These are phyloP conservation scores for Yoshiicerus persimilis DNA, from an alignment of 1,140 invertebrate genomes.

Conservation along the genomic window DNA sequence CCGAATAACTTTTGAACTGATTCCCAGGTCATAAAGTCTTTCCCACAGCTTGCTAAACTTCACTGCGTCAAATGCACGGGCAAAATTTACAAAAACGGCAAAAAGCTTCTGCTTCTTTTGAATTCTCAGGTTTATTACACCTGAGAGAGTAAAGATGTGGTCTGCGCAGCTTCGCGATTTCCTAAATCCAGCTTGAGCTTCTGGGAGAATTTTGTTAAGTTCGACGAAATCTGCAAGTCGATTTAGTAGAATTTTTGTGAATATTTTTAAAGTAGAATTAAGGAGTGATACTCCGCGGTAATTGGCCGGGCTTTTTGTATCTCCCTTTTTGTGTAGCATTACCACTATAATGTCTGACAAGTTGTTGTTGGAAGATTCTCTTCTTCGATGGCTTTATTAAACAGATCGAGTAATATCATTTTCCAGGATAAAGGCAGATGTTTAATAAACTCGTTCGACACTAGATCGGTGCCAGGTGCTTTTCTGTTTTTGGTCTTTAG, in stretches of 20 bases:
- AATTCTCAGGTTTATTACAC: constrained; percentile 41
- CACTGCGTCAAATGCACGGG: constrained; percentile 47
- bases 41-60: constrained; percentile 44
- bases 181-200: constrained; percentile 50
- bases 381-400: not conserved
- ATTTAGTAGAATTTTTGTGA: constrained; percentile 41
- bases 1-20: constrained; percentile 48
- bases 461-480: constrained; percentile 51
- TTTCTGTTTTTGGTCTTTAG: constrained; percentile 33
- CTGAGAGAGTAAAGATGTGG: constrained; percentile 47
- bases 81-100: constrained; percentile 48
- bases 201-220: constrained; percentile 40
- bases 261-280: constrained; percentile 46
- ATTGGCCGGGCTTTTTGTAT: constrained; percentile 40
- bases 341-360: not conserved
- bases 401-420: not conserved
- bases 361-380: not conserved
- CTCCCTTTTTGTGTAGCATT: constrained; percentile 45
- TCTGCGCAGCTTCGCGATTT: constrained; percentile 44
- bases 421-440: constrained; percentile 39
- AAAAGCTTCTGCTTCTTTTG: constrained; percentile 34
- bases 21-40: constrained; percentile 44
- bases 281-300: constrained; percentile 49
- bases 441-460: constrained; percentile 52
- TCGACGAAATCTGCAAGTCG: constrained; percentile 39